phyloP scores from a whole-genome alignment of 2,888 invertebrate species.

The Onchidella celtica region DNA sequence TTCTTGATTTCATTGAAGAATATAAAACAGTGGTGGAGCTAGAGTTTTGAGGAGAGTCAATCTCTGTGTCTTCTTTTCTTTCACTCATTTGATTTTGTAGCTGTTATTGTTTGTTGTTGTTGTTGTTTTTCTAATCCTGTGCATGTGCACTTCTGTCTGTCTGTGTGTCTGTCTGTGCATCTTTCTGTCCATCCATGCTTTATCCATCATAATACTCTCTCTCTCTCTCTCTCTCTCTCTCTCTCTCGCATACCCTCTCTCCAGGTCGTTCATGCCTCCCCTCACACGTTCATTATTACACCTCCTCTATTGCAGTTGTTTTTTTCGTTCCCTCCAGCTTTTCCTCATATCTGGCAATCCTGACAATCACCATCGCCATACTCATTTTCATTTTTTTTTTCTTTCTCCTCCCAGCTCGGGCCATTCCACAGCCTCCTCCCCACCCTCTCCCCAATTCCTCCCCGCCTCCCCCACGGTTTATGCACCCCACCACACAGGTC shows the following conservation, averaged over 20 bases:
- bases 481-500: too few relatives aligned
- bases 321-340: too few relatives aligned
- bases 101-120: too few relatives aligned
- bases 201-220: neutral
- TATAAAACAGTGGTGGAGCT: neutral
- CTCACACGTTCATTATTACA: neutral
- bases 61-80: neutral
- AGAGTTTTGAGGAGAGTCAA: neutral
- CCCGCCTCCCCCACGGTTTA: too few relatives aligned
- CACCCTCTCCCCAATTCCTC: too few relatives aligned
- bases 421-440: too few relatives aligned
- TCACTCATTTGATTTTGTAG: too few relatives aligned
- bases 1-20: too few relatives aligned
- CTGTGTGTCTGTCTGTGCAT: neutral
- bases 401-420: too few relatives aligned
- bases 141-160: neutral
- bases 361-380: too few relatives aligned
- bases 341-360: too few relatives aligned
- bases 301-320: neutral
- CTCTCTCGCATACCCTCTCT: conserved; percentile 1
- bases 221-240: conserved; percentile 19
- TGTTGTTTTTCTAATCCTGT: neutral
- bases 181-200: neutral
- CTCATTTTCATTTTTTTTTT: too few relatives aligned
- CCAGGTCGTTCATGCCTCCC: neutral